Conservation (phyloP, 2,113 vertebrate genomes). For the Centrocercus urophasianus region DNA sequence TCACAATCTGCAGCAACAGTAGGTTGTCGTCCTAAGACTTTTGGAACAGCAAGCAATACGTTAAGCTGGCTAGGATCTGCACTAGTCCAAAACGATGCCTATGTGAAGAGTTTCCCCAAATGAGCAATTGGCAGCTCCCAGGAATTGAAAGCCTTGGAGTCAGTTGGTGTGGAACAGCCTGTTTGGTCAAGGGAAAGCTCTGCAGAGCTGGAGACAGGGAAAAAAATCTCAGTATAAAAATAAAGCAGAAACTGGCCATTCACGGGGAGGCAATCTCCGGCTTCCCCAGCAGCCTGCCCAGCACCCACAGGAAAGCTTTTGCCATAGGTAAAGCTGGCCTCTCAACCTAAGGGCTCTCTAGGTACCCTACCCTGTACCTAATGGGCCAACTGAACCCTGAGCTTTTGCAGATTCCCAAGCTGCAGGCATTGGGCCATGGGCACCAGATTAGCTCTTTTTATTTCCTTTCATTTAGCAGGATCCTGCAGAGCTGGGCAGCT, state of each 20-base stretch:
- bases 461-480: slow-evolving; percentile 74
- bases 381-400: background rate
- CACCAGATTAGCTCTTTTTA: slow-evolving; percentile 68
- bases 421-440: background rate
- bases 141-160: background rate
- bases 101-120: background rate
- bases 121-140: background rate
- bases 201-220: background rate
- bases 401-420: slow-evolving; percentile 40
- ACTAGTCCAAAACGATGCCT: background rate
- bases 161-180: background rate
- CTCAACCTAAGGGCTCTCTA: accelerated
- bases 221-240: background rate
- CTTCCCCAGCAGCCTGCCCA: background rate
- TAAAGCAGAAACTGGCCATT: slow-evolving; percentile 11
- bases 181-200: background rate
- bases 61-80: background rate
- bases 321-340: background rate
- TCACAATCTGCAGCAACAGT: background rate
- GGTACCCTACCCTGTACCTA: background rate
- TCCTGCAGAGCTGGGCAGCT: slow-evolving; percentile 77
- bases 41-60: background rate
- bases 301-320: background rate
- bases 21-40: background rate
- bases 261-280: background rate